Percentiles rank a stretch among this genome's conserved stretches.
Conservation (phyloP, 2,113 vertebrate genomes). For the Origma solitaria region DNA sequence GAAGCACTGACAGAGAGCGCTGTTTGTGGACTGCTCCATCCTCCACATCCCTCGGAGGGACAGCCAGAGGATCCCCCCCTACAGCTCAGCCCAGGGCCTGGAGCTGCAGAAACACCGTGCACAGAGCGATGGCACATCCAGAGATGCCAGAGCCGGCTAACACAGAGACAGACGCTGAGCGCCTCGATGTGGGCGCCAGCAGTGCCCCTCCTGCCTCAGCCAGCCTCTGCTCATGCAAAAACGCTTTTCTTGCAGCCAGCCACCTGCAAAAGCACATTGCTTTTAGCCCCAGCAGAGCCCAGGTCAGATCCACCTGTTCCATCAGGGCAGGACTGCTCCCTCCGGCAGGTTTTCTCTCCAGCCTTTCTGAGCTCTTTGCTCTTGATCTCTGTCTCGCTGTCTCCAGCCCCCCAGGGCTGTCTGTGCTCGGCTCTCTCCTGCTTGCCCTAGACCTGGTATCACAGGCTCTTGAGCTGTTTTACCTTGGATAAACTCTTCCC, state of each 20-base stretch:
- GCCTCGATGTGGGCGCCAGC: neutral
- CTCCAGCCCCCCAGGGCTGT: conserved; percentile 1
- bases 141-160: neutral
- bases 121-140: neutral
- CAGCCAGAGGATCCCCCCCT: neutral
- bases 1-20: rapidly evolving
- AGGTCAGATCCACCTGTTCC: neutral
- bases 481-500: neutral
- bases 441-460: neutral
- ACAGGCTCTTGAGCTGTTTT: neutral
- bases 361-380: neutral
- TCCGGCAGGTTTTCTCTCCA: neutral
- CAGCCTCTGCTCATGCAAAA: neutral
- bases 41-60: rapidly evolving
- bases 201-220: neutral
- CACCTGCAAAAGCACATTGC: neutral
- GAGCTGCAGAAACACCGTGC: rapidly evolving
- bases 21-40: neutral
- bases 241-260: neutral
- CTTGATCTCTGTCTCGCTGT: neutral
- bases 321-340: neutral
- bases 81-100: neutral
- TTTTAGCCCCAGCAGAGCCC: neutral
- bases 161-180: neutral
- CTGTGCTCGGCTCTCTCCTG: neutral